Conservation (phyloP, 2,888 invertebrate genomes). For the Furcula furcula region DNA sequence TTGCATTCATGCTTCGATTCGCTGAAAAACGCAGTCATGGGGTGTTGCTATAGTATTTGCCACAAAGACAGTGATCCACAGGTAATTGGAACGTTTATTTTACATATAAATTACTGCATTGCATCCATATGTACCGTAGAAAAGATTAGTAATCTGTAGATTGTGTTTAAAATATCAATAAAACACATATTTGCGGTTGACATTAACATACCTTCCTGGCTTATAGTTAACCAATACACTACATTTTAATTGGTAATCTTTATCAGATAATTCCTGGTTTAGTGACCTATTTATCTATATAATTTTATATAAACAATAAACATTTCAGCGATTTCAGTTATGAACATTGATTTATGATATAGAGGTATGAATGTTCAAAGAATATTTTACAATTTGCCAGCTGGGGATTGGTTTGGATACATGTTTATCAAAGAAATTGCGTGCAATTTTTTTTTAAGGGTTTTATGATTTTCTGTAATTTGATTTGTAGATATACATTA, state of each 20-base stretch:
- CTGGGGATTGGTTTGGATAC: no score
- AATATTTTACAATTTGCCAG: no score
- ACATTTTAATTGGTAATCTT: constrained; percentile 25
- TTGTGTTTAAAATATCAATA: background rate
- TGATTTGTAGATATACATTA: no score
- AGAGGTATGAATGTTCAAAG: no score
- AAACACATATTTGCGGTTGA: constrained; percentile 3
- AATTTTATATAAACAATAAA: constrained; percentile 12
- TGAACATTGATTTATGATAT: no score
- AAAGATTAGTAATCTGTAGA: background rate
- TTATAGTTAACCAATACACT: constrained; percentile 14
- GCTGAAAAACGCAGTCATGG: constrained; percentile 80
- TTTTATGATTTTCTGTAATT: no score
- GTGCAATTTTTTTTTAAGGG: no score
- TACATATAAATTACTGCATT: constrained; percentile 7
- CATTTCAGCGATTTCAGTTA: no score
- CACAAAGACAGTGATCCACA: constrained; percentile 86
- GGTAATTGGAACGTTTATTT: constrained; percentile 64
- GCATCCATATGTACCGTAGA: constrained; percentile 1
- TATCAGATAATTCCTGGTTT: constrained; percentile 48
- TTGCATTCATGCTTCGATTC: constrained; percentile 78
- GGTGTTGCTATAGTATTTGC: constrained; percentile 88
- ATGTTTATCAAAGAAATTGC: no score
- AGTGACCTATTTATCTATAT: constrained; percentile 38
- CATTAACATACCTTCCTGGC: constrained; percentile 15